Conservation (phyloP, 2,113 vertebrate species). For the Petromus typicus region DNA sequence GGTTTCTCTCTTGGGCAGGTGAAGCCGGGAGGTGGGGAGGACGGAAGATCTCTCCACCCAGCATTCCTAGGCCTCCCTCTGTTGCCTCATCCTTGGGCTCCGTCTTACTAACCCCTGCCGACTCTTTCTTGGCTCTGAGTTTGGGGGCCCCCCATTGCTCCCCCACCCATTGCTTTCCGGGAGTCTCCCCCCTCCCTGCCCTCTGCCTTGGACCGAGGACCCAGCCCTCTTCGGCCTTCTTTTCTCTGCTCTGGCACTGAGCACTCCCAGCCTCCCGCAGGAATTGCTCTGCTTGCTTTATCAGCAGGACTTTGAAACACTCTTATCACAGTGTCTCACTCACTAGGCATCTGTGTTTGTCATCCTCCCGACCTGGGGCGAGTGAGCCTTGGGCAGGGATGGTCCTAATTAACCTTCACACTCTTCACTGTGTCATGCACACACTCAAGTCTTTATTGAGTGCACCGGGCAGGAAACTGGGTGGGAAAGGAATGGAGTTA, state of each 20-base stretch:
- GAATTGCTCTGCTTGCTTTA: fast-evolving
- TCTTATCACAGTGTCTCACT: neutral
- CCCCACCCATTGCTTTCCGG: neutral
- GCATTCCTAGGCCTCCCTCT: neutral
- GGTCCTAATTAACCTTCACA: neutral
- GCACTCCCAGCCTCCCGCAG: neutral
- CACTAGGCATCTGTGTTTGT: neutral
- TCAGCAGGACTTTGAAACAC: neutral
- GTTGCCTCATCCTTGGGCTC: neutral
- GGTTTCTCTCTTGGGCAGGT: neutral
- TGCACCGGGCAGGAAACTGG: neutral
- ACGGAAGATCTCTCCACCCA: neutral
- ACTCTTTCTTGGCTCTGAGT: neutral
- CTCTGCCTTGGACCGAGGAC: neutral
- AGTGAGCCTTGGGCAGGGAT: neutral
- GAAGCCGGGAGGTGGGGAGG: neutral
- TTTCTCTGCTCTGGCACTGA: neutral
- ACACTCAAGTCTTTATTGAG: neutral
- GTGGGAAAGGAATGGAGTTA: neutral
- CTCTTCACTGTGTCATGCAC: neutral
- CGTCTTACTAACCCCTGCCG: neutral
- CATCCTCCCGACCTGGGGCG: neutral
- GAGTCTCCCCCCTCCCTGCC: neutral
- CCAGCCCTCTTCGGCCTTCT: neutral
- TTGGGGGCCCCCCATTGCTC: neutral